These are phyloP conservation scores for Mesocricetus auratus DNA, from an alignment of 2,113 vertebrate species.

Conservation along the genomic window DNA sequence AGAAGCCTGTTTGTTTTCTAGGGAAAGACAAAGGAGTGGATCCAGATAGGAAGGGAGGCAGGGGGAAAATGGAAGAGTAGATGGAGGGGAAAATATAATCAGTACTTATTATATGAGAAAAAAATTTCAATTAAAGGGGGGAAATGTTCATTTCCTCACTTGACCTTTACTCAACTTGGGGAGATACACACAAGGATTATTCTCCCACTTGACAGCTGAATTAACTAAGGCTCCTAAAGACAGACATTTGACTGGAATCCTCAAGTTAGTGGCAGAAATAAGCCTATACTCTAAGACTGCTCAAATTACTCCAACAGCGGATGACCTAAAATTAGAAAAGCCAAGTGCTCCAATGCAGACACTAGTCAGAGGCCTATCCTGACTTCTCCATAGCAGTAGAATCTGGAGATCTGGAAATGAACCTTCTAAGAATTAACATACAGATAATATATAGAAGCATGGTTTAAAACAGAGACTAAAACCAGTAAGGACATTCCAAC, in stretches of 20 bases:
- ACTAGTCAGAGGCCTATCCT: neutral
- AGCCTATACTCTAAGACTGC: neutral
- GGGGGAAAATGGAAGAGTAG: neutral
- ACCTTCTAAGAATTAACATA: constrained; percentile 1
- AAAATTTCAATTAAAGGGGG: neutral
- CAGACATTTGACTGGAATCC: neutral
- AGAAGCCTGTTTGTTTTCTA: neutral
- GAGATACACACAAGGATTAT: neutral
- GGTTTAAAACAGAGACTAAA: neutral
- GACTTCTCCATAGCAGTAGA: neutral
- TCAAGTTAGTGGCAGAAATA: neutral
- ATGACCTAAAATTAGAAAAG: neutral
- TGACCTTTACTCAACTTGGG: neutral
- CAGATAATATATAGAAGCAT: neutral
- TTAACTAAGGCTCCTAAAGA: constrained; percentile 23
- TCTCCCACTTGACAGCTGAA: neutral
- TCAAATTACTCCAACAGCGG: neutral
- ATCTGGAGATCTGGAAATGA: neutral
- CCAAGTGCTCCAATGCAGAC: neutral
- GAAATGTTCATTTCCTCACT: neutral
- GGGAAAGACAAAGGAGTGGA: neutral
- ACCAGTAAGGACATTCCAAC: too few species aligned
- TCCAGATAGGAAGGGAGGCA: neutral
- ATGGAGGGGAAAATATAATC: neutral
- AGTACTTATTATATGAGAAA: neutral